A percentile compares a stretch with the other conserved stretches of the same genome.
Conservation (phyloP, 2,888 invertebrate species). For the Platerodrilus igneus region DNA sequence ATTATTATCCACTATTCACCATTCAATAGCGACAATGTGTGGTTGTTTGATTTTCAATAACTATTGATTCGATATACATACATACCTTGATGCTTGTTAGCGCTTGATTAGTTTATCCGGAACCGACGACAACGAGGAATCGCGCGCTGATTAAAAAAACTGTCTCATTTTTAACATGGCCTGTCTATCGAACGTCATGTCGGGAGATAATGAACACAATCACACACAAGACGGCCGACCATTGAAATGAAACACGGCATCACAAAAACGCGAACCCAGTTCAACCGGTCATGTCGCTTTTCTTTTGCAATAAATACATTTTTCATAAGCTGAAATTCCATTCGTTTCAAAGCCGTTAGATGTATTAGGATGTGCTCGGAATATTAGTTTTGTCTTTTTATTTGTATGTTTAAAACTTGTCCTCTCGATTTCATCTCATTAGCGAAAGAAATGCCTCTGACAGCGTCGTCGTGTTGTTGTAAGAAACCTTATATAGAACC, state of each 20-base stretch:
- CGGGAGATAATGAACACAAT: constrained; percentile 23
- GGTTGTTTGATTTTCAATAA: constrained; percentile 37
- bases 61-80: no score
- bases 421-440: constrained; percentile 51
- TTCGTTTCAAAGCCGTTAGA: constrained; percentile 21
- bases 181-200: constrained; percentile 23
- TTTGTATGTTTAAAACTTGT: no score
- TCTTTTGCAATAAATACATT: constrained; percentile 40
- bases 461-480: constrained; percentile 44
- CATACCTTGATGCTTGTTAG: constrained; percentile 35
- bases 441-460: constrained; percentile 49
- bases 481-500: constrained; percentile 47
- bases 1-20: constrained; percentile 39
- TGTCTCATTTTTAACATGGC: constrained; percentile 22
- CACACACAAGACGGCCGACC: constrained; percentile 22
- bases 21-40: constrained; percentile 38
- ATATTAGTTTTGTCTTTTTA: background rate
- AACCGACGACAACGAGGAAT: constrained; percentile 16
- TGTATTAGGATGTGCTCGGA: background rate
- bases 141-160: constrained; percentile 12
- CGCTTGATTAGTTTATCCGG: constrained; percentile 37
- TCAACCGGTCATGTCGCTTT: constrained; percentile 23
- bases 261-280: constrained; percentile 21
- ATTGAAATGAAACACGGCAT: constrained; percentile 15
- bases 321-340: constrained; percentile 46